Base-by-base conservation (phyloP, 1,140 invertebrate genomes). In the Eciton burchellii region DNA sequence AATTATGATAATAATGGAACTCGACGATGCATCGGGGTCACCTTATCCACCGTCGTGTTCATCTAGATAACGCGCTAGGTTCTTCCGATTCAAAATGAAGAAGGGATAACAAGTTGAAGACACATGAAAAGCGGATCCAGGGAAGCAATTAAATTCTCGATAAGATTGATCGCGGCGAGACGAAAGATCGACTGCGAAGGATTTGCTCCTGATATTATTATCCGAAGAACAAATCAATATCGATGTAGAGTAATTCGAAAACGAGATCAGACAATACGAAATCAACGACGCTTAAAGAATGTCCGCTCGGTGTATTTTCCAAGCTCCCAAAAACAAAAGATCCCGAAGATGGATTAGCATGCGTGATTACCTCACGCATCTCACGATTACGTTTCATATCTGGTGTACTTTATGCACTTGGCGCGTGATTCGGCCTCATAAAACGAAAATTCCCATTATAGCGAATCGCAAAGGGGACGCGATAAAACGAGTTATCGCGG, bases 1-100 rank as follows among this genome's bases (percentile, higher is more conserved):
- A 91, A 92, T 92, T 92, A 92, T 90, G 91, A 92, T 91, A 92
- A 92, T 92, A 88, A 90, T 68, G 74, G 63, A 82, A 56, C 59
- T 45, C 65, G 65, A 52, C 56, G 43, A n/a, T 19, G 41, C 24
- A 83, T 83, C 56, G 65, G 47, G 82, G 68, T 73, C 71, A 79
- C 79, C 88, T 91, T 91, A 91, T 88, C 90, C 88, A 90, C 84
- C 62, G 71, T 19, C 54, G n/a, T 62, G 65, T 87, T 49, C 62
- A 70, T 65, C 41, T 45, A 35, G 11, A 24, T n/a, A n/a, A 35
- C 9, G 6, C 24, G 29, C 41, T n/a, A n/a, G 5, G 52, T 45
- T 62, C 52, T 74, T 79, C 24, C 52, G 4, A 56, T 5, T 54
- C 21, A 59, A 77, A 66, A 76, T 26, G n/a, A 76, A 45, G 26